Percentiles rank a stretch among this genome's conserved stretches.
These are phyloP conservation scores for Tokudaia tokunoshimensis DNA, from an alignment of 2,797 vertebrate species.

Conservation along the genomic window DNA sequence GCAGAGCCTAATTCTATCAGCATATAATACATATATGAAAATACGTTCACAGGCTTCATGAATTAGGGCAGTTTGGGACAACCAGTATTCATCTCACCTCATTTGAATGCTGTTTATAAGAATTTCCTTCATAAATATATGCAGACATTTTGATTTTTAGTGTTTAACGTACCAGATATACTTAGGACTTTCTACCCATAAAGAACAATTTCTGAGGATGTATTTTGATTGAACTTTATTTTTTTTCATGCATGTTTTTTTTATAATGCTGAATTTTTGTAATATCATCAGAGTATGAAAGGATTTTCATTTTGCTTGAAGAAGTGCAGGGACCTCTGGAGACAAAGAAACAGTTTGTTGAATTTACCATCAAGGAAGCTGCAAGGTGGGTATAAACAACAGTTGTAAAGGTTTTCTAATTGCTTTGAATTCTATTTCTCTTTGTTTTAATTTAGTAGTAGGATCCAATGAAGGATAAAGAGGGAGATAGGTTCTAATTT, in stretches of 20 bases:
- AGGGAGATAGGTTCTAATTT: background rate
- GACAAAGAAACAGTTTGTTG: slow-evolving; percentile 96
- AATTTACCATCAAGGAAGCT: slow-evolving; percentile 98
- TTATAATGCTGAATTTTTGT: slow-evolving; percentile 51
- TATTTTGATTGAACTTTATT: slow-evolving; percentile 37
- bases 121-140: background rate
- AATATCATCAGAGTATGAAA: slow-evolving; percentile 92
- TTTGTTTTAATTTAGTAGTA: background rate
- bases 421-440: background rate
- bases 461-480: background rate
- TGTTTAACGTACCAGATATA: slow-evolving; percentile 41
- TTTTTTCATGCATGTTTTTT: slow-evolving; percentile 49
- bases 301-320: slow-evolving; percentile 95
- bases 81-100: background rate
- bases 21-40: slow-evolving; percentile 34
- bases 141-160: slow-evolving; percentile 25
- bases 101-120: background rate
- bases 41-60: background rate
- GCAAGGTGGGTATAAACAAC: slow-evolving; percentile 91
- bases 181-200: slow-evolving; percentile 10
- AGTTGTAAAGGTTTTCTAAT: background rate
- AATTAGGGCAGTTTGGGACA: background rate
- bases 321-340: slow-evolving; percentile 94
- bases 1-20: slow-evolving; percentile 45
- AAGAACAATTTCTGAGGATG: slow-evolving; percentile 11